Evolutionary conservation across 2,113 vertebrate species (phyloP), one percentile per base, ranked within the genome.

Genomic region (Grammomys dolichurus): DNA sequence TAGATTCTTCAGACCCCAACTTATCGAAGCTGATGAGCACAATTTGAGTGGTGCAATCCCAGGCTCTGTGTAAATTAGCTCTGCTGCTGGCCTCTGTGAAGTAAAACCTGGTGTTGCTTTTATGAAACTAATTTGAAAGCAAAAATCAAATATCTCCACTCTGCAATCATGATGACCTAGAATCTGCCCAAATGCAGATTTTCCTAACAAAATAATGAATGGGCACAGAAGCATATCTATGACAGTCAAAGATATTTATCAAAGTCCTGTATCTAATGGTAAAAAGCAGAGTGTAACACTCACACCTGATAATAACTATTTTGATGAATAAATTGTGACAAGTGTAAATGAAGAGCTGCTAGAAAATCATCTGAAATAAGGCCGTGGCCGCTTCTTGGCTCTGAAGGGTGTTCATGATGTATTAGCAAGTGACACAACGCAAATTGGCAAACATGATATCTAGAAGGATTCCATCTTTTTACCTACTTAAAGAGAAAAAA

Each of bases 341-440:
- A 5, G 77, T 36, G 19, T 46, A 36, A 28, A 65, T 11, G 81
- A 43, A 20, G 20, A 36, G 24, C 36, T 89, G 4, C 10, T 73
- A 76, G 8, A 33, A n/a, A 69, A 4, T 86, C 46, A 67, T 56
- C 72, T 48, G 26, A 91, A 78, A 84, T n/a, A 28, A 94, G 40
- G 3, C 36, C 46, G 4, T 40, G 28, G 8, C 9, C 60, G 24
- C 48, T 69, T 87, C 31, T 85, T 84, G 36, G 17, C 28, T 75
- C n/a, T 36, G 46, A 85, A 97, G 78, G 31, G 31, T 76, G 19
- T 51, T 80, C 13, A 7, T 72, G 80, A 91, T 89, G 17, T 81
- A 73, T 46, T 89, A 95, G 22, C 51, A 84, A 77, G n/a, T 48
- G 40, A 89, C 80, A 95, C 94, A 97, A 86, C 58, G 19, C 24